Base-by-base conservation (phyloP, 1,140 invertebrate species). In the Calephelis virginiensis region DNA sequence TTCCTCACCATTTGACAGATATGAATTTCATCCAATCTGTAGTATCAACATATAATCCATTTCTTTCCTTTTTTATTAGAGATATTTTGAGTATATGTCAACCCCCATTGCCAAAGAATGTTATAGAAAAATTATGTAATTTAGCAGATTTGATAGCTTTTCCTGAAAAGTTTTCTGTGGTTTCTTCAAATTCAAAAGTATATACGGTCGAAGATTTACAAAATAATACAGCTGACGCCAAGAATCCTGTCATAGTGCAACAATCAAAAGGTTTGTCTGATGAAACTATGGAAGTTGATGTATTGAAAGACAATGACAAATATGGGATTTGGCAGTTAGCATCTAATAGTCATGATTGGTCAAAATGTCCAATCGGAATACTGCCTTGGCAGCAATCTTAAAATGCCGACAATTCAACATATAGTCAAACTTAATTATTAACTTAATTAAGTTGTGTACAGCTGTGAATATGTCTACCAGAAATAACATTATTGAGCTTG, bases 161-260 rank as follows among this genome's bases (percentile, higher is more conserved):
- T 50, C 78, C 87, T 43, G 71, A 82, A 17, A 76, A 76, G 43
- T 79, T 79, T 40, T 68, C 75, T 17, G 53, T 61, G 13, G 37
- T 66, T 38, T 64, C 80, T 62, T 45, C 70, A 43, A 82, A 70
- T 62, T 45, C 70, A 43, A 82, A 70, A 72, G 78, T 90, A 65
- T 90, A 85, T 59, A 90, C 88, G 47, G 73, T 76, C n/a, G 70
- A 86, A 67, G 88, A 90, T 78, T 67, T 87, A 14, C 74, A 79
- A 65, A 37, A 11, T 3, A 37, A 47, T 63, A 17, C 53, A 37
- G 1, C 53, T 12, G 12, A 37, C 17, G 10, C 53, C 0, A 38
- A 37, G 37, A 56, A 38, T 37, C 37, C 53, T 48, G 5, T n/a
- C 10, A 2, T n/a, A 37, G 12, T 8, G 37, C 28, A 56, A 37